Evolutionary conservation across 2,888 invertebrate genomes (phyloP), one percentile per base, ranked within the genome.

Genomic region (Busseola fusca): DNA sequence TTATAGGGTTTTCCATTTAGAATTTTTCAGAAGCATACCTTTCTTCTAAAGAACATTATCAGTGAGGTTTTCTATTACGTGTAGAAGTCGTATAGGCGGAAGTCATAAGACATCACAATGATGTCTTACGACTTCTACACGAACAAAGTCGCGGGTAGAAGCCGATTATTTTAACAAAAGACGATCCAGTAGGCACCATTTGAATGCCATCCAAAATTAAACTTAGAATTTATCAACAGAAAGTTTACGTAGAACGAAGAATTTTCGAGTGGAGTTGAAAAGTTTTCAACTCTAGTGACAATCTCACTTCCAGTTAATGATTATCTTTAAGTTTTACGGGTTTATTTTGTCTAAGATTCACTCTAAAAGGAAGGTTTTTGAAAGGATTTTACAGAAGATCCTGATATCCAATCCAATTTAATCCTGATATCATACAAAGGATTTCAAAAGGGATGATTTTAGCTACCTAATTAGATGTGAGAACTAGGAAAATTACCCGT

Each of bases 241-340:
- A 34, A 34, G 6, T 34, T 63, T 56, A 64, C 48, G 50, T 16
- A 45, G 69, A 34, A 34, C 78, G 74, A 71, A 70, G 70, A 80
- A 80, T 77, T 83, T 72, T 69, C 54, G 59, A 63, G 72, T 68
- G 59, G 27, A 50, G 37, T 37, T 56, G 63, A 64, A 80, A 74
- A 86, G 81, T 86, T 84, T 64, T 73, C 66, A 67, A 76, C 67
- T 78, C 59, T 59, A 77, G 69, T 81, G 81, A 86, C 74, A 80
- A 84, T 81, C 79, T 83, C 70, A 78, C 70, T 84, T 76, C 71
- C 65, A 73, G 73, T 82, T 83, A 84, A 83, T 80, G 70, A 69
- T 78, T 58, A n/a, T 12, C 34, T 40, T 25, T 42, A 42, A 64
- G n/a, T 64, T 63, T n/a, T 5, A 58, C 52, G 34, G 12, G 25